Evolutionary conservation across 2,113 vertebrate species (phyloP).

Genomic region (Tetraodon nigroviridis): DNA sequence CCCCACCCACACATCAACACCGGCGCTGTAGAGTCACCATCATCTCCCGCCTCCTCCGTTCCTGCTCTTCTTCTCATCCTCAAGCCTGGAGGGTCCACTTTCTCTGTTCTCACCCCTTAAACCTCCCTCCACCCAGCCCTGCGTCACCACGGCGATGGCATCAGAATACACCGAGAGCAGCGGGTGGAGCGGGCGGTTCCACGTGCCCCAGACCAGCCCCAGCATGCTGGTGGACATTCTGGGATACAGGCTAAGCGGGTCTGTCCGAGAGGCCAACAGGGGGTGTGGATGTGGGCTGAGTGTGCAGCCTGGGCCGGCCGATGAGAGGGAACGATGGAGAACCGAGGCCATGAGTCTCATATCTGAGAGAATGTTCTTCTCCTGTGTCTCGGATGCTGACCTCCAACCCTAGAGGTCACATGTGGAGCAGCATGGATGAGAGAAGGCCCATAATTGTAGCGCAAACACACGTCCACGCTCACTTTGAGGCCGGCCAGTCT

Average conservation of each 20-base stretch:
- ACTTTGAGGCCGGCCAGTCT: conserved; percentile 38
- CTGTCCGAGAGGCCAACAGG: conserved; percentile 48
- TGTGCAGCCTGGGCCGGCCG: conserved; percentile 33
- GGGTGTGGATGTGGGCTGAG: conserved; percentile 58
- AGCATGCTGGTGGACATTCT: conserved; percentile 32
- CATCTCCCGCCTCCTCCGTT: conserved; percentile 30
- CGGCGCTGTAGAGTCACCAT: conserved; percentile 45
- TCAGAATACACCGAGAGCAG: conserved; percentile 41
- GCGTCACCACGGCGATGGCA: conserved; percentile 30
- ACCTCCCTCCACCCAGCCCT: conserved; percentile 2
- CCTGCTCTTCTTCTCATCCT: conserved; percentile 9
- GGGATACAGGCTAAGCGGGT: conserved; percentile 42
- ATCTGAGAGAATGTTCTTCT: conserved; percentile 48
- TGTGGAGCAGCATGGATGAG: conserved; percentile 50
- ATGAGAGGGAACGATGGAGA: conserved; percentile 54
- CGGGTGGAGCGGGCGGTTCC: conserved; percentile 40
- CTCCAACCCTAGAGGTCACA: conserved; percentile 55
- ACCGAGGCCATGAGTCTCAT: conserved; percentile 51
- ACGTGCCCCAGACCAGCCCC: neutral
- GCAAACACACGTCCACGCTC: conserved; percentile 55
- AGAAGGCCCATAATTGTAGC: conserved; percentile 53
- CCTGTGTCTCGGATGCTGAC: conserved; percentile 53
- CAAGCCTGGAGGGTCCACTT: conserved; percentile 32
- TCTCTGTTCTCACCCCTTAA: conserved; percentile 12
- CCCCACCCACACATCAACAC: conserved; percentile 62